Evolutionary conservation across 2,888 invertebrate genomes (phyloP).

Genomic region (Apodemia mormo): DNA sequence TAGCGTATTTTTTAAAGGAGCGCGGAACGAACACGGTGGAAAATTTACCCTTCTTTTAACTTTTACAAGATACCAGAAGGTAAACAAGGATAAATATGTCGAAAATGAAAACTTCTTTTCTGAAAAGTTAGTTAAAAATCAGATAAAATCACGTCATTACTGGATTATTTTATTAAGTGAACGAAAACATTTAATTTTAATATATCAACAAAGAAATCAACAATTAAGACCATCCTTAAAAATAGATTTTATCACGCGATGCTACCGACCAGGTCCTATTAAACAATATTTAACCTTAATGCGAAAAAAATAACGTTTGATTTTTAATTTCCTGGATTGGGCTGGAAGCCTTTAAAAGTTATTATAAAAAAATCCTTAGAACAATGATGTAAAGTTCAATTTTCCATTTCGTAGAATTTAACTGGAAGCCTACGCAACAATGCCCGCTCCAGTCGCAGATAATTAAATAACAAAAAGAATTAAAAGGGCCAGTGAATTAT

Average conservation of each 20-base stretch:
- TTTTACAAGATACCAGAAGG: too few species aligned
- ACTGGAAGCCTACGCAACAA: conserved; percentile 48
- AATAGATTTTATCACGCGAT: conserved; percentile 18
- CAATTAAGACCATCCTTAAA: conserved; percentile 18
- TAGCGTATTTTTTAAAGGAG: too few species aligned
- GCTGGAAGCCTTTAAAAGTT: not conserved
- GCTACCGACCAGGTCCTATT: not conserved
- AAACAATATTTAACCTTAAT: not conserved
- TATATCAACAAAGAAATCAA: conserved; percentile 19
- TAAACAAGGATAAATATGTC: too few species aligned
- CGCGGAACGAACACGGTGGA: too few species aligned
- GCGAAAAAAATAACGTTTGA: not conserved
- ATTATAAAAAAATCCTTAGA: conserved; percentile 28
- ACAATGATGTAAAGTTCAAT: conserved; percentile 21
- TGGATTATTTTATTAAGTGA: conserved; percentile 9
- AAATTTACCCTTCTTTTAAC: too few species aligned
- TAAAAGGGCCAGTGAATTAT: conserved; percentile 53
- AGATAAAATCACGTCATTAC: conserved; percentile 3
- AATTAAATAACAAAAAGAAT: conserved; percentile 72
- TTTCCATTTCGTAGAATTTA: conserved; percentile 28
- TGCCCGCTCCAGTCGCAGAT: conserved; percentile 62
- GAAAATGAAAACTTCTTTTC: too few species aligned
- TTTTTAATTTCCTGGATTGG: not conserved
- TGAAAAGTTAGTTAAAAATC: not conserved
- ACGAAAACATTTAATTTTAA: conserved; percentile 18